Evolutionary conservation across 2,113 vertebrate genomes (phyloP).

Genomic region (Rhea americana): DNA sequence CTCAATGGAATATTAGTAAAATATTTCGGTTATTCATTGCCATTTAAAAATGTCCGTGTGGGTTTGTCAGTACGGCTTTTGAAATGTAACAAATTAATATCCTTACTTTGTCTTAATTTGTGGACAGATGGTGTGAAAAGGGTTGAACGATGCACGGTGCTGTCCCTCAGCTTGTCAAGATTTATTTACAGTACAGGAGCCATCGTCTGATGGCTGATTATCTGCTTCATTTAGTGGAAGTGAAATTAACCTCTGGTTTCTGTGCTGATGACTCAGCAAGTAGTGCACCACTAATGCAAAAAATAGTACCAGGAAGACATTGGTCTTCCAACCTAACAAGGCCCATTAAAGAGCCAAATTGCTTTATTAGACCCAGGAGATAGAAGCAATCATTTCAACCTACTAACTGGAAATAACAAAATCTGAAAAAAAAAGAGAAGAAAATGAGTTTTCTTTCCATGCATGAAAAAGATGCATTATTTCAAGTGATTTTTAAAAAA

Average conservation of each 20-base stretch:
- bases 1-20: constrained; percentile 56
- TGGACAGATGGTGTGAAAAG: constrained; percentile 78
- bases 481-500: constrained; percentile 17
- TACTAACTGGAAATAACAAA: constrained; percentile 72
- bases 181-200: constrained; percentile 74
- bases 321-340: constrained; percentile 75
- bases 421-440: constrained; percentile 4
- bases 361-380: constrained; percentile 76
- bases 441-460: constrained; percentile 32
- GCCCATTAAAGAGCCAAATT: constrained; percentile 74
- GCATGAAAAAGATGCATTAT: not conserved
- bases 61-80: constrained; percentile 71
- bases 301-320: constrained; percentile 66
- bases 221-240: constrained; percentile 79
- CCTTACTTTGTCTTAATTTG: constrained; percentile 76
- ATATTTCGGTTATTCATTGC: constrained; percentile 53
- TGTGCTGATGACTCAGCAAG: constrained; percentile 78
- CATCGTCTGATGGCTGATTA: constrained; percentile 75
- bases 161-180: constrained; percentile 74
- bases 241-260: constrained; percentile 80
- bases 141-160: constrained; percentile 52
- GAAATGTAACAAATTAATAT: constrained; percentile 78
- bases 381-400: constrained; percentile 70
- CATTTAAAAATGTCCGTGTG: constrained; percentile 68
- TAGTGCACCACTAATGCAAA: constrained; percentile 67